These are phyloP conservation scores for Entelurus aequoreus DNA, from an alignment of 2,113 vertebrate genomes.

Conservation along the genomic window DNA sequence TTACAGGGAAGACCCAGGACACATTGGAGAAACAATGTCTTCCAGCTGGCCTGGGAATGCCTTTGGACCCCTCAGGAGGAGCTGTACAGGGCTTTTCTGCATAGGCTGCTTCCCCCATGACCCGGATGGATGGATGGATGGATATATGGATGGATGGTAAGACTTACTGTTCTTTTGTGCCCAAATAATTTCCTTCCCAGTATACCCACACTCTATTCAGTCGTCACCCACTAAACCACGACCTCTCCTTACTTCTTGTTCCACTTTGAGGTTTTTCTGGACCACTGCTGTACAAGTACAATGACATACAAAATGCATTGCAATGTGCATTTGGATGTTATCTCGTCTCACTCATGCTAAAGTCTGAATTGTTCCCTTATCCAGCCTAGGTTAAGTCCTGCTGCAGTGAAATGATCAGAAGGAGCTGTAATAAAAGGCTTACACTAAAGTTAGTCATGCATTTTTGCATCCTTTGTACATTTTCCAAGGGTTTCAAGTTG, in stretches of 20 bases:
- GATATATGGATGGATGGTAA: neutral
- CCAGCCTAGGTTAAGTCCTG: slow-evolving; percentile 1
- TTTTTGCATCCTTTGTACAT: slow-evolving; percentile 14
- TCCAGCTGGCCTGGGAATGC: too few species aligned
- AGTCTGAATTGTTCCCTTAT: slow-evolving; percentile 7
- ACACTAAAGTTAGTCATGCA: slow-evolving; percentile 6
- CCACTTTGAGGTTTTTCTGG: neutral
- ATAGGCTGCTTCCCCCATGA: too few species aligned
- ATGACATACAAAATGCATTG: neutral
- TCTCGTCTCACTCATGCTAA: neutral
- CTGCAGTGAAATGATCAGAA: slow-evolving; percentile 5
- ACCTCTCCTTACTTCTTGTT: neutral
- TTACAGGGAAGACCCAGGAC: too few species aligned
- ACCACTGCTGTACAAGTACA: neutral
- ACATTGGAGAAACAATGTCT: too few species aligned
- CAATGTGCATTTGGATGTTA: slow-evolving; percentile 5
- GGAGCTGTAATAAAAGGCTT: slow-evolving; percentile 4
- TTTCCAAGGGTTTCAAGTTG: slow-evolving; percentile 11
- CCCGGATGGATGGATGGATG: neutral
- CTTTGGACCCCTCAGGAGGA: too few species aligned
- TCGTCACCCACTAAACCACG: too few species aligned
- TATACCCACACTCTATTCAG: neutral
- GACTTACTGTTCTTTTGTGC: neutral
- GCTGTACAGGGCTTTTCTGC: too few species aligned
- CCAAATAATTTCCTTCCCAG: neutral